Evolutionary conservation across 2,888 invertebrate genomes (phyloP), one percentile per base, ranked within the genome.

Genomic region (Muschampia plurimacula): DNA sequence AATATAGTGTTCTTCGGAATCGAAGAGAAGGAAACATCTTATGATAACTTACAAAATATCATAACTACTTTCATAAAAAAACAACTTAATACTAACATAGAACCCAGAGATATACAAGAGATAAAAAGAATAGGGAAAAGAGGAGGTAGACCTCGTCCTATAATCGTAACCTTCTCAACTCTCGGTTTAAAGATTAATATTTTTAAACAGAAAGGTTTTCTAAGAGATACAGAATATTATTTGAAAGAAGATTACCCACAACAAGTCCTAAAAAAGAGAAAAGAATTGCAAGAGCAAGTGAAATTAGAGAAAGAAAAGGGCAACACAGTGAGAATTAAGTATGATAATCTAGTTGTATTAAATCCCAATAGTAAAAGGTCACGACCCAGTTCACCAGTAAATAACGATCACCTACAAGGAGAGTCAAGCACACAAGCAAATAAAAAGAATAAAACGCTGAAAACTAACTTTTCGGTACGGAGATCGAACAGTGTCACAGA

Each of bases 1-100:
- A 78, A 78, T 15, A 78, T 15, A 2, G 75, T 78, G 0, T 74
- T 76, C 28, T 77, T 79, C 28, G 76, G 77, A 5, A 22, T 77
- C 9, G 46, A 73, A 39, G 77, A 77, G 69, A 74, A 10, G 0
- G 77, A 78, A 71, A 71, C 46, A 55, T 76, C 77, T 0, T 78
- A 78, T 59, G 44, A 64, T 6, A 64, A 57, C 6, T 46, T 78
- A 64, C 74, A 76, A 75, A 74, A 39, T 9, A 22, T 12, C 1
- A 67, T 76, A 28, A 39, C 73, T 4, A 71, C 66, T 10, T 77
- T 75, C 36, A 57, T 59, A 10, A 32, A 59, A 9, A 3, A 59
- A 15, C 10, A 59, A 59, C 28, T 12, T 59, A 28, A 12, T 32
- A 32, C 32, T 3, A 32, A 32, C 3, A 32, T 32, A 32, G 22